phyloP scores from a whole-genome alignment of 2,888 invertebrate species.

The Amblyteles armatorius region DNA sequence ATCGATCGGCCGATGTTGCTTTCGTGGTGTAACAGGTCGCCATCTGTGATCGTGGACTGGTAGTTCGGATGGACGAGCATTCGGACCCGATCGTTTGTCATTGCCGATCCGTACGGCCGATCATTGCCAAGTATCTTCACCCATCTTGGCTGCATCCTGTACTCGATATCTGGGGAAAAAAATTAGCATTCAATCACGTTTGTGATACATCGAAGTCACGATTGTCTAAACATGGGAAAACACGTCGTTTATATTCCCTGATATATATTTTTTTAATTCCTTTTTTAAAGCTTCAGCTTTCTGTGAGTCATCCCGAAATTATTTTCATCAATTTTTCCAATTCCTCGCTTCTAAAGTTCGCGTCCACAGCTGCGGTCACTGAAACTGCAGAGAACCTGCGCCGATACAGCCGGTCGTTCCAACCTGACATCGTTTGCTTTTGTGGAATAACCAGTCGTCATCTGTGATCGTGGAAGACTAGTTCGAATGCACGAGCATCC shows the following conservation, averaged over 20 bases:
- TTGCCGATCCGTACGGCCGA: slow-evolving; percentile 46
- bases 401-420: neutral
- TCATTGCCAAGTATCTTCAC: slow-evolving; percentile 25
- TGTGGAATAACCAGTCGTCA: slow-evolving; percentile 74
- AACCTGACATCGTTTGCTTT: slow-evolving; percentile 70
- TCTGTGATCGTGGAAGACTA: slow-evolving; percentile 46
- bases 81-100: slow-evolving; percentile 41
- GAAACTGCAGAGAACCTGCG: neutral
- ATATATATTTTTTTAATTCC: no score
- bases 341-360: no score
- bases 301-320: no score
- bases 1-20: slow-evolving; percentile 75
- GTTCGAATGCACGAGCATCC: slow-evolving; percentile 16
- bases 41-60: slow-evolving; percentile 50
- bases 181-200: slow-evolving; percentile 1
- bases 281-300: no score
- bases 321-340: no score
- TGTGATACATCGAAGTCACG: neutral
- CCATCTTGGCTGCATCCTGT: neutral
- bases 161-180: slow-evolving; percentile 21
- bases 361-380: neutral
- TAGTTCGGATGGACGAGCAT: slow-evolving; percentile 24
- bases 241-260: slow-evolving; percentile 13
- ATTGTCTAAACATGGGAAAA: neutral
- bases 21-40: slow-evolving; percentile 73